Base-by-base conservation (phyloP, 1,140 invertebrate species). In the Drosophila sulfurigaster region DNA sequence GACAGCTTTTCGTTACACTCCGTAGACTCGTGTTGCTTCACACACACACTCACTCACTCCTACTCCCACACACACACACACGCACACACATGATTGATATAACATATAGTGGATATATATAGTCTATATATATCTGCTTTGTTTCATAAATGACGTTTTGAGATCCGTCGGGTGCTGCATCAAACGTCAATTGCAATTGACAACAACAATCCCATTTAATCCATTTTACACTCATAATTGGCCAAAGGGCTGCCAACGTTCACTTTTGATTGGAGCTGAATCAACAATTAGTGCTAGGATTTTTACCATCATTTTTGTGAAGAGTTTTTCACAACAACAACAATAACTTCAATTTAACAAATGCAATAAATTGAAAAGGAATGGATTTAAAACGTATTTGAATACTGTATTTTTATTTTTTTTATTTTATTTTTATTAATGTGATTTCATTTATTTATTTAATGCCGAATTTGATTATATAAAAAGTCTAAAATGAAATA, bases 1-100 rank as follows among this genome's bases (percentile, higher is more conserved):
- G 79, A 86, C 82, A 86, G 68, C 79, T 58, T 81, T 64, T 76
- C 79, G 72, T 72, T 75, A 48, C 71, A 67, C 59, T 46, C 72
- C 62, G 58, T 70, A 64, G 41, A 64, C 52, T 58, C 16, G 38
- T 57, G 28, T 35, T 32, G 51, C 35, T 32, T 32, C 30, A 59
- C 45, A 25, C 11, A 51, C 32, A 30, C 48, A 25, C 57, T 32
- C 35, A 32, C 35, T 13, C 16, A 25, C 20, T 3, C 20, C 20
- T 3, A 25, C 20, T 3, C 20, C 20, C 20, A 25, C 20, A 8
- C 20, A 13, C 16, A 13, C 16, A 54, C 38, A 45, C 20, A 43
- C 16, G 11, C 10, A 25, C 20, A 25, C 4, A 30, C 13, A 48
- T 48, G 58, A 60, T 60, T 38, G 59, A 49, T 49, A 28, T 58